These are phyloP conservation scores for Charanyca ferruginea DNA, from an alignment of 2,888 invertebrate genomes.

Conservation along the genomic window DNA sequence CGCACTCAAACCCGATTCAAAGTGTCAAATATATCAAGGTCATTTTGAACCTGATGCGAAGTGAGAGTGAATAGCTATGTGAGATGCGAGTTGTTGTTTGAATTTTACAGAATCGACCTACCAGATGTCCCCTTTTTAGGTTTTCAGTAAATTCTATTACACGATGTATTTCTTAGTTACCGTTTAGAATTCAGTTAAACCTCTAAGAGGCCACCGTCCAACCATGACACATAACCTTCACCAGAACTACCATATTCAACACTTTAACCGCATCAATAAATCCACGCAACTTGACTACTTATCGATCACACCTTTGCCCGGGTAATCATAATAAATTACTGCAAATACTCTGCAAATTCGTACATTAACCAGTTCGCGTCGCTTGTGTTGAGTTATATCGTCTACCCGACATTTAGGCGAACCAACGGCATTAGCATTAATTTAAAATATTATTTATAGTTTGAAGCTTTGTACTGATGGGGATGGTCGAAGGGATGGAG, in stretches of 20 bases:
- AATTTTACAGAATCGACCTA: too few species aligned
- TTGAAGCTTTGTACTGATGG: constrained; percentile 75
- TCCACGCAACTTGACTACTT: constrained; percentile 64
- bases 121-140: too few species aligned
- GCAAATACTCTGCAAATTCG: constrained; percentile 76
- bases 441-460: constrained; percentile 91
- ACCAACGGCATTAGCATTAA: constrained; percentile 89
- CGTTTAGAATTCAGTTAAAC: too few species aligned
- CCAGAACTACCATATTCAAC: constrained; percentile 34
- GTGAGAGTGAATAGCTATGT: too few species aligned
- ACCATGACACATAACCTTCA: constrained; percentile 17
- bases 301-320: constrained; percentile 81
- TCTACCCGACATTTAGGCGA: constrained; percentile 86
- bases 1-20: too few species aligned
- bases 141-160: too few species aligned
- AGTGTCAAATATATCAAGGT: too few species aligned
- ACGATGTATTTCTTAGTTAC: too few species aligned
- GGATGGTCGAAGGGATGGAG: constrained; percentile 67
- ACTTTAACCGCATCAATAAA: constrained; percentile 36
- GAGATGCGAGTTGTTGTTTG: too few species aligned
- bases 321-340: constrained; percentile 88
- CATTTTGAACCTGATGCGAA: too few species aligned
- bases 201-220: not conserved
- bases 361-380: constrained; percentile 84
- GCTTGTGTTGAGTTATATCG: constrained; percentile 85